phyloP scores from a whole-genome alignment of 2,113 vertebrate species.

The Carollia perspicillata region DNA sequence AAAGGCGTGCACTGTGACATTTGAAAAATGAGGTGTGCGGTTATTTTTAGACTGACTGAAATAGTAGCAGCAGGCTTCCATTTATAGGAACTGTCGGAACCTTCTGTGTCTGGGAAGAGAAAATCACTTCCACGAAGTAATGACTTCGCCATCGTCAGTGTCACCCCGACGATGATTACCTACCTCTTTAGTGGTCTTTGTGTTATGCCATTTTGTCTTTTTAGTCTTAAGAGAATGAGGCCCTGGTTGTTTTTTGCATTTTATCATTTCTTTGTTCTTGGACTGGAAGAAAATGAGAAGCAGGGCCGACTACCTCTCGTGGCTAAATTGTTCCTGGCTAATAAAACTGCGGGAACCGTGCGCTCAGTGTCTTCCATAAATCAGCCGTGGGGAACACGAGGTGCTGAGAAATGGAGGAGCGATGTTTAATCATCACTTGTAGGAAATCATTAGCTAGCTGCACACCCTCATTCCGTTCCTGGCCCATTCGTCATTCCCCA shows the following conservation, averaged over 20 bases:
- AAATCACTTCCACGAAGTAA: conserved; percentile 76
- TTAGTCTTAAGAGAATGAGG: conserved; percentile 48
- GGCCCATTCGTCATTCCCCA: conserved; percentile 83
- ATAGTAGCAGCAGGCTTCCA: conserved; percentile 74
- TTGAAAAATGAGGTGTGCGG: conserved; percentile 67
- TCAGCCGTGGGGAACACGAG: conserved; percentile 80
- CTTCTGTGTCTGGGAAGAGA: conserved; percentile 70
- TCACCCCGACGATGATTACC: conserved; percentile 54
- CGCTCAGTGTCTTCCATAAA: conserved; percentile 75
- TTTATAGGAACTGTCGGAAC: conserved; percentile 75
- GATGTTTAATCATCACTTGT: conserved; percentile 83
- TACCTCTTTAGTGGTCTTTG: conserved; percentile 48
- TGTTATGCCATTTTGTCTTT: conserved; percentile 45
- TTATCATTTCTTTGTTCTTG: conserved; percentile 46
- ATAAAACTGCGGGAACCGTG: conserved; percentile 76
- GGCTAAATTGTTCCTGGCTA: conserved; percentile 77
- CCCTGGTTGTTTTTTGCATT: neutral
- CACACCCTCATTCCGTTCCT: conserved; percentile 72
- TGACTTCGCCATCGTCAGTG: conserved; percentile 66
- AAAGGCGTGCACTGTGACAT: conserved; percentile 44
- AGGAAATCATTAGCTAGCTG: conserved; percentile 84
- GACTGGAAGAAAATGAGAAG: conserved; percentile 75
- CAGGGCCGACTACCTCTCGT: conserved; percentile 58
- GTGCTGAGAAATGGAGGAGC: conserved; percentile 79
- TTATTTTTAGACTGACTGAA: conserved; percentile 80